Base-by-base conservation (phyloP, 2,113 vertebrate genomes). In the Oophaga pumilio region DNA sequence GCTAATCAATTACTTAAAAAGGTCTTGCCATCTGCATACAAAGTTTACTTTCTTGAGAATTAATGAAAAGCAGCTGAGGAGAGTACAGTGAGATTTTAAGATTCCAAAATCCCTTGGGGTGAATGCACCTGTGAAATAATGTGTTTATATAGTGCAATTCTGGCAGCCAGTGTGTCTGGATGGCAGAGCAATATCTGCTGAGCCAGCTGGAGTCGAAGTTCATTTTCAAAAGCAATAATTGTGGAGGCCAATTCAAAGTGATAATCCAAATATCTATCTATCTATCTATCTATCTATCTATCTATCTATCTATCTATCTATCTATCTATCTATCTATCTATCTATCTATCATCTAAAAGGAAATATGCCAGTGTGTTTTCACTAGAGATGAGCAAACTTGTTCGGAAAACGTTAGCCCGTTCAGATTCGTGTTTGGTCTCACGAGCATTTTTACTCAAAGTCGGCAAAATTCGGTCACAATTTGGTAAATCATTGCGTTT, bases 151-250 rank as follows among this genome's bases (percentile, higher is more conserved):
- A 82, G 66, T 76, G 69, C 69, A 82, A 13, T n/a, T 14, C 86
- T 87, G 86, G 86, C 86, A 82, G 86, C 79, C 86, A 87, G 66
- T 49, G 17, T 87, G 86, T 87, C 86, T 87, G 78, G 43, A 64
- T 50, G 69, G 18, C 20, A 82, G 86, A 87, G 26, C 56, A 76
- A 82, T 82, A 56, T 52, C 28, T 82, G 79, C 86, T 87, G 86
- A 87, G 43, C 66, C 68, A 82, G 69, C 86, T 76, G 24, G 24
- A 82, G 53, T 76, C 79, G 66, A 56, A 76, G 79, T 71, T 53
- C 43, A 82, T 24, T 74, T 59, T 87, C 26, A n/a, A 64, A 52
- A 73, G 56, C 78, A 81, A 71, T 24, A 2, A 22, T 43, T 52
- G 28, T 28, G 56, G 85, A 28, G 74, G 68, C 15, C 64, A n/a